A percentile compares a stretch with the other conserved stretches of the same genome.
phyloP scores from a whole-genome alignment of 1,140 invertebrate species.

The Meloidogyne hapla region DNA sequence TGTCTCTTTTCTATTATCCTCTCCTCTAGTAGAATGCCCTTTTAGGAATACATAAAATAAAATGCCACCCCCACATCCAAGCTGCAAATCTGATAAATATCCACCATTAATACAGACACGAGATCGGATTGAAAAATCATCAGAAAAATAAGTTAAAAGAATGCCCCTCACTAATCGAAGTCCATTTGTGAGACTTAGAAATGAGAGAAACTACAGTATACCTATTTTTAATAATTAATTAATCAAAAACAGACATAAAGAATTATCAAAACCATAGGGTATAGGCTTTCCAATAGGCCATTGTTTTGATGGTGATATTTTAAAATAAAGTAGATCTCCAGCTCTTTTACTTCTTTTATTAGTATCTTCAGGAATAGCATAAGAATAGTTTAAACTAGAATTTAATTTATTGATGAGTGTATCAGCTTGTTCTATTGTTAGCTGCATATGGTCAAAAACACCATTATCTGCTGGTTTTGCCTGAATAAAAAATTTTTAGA shows the following conservation, averaged over 20 bases:
- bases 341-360: background rate
- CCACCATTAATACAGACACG: too few species aligned
- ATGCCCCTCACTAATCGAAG: too few species aligned
- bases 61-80: too few species aligned
- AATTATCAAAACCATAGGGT: conserved; percentile 29
- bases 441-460: conserved; percentile 51
- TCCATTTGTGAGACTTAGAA: too few species aligned
- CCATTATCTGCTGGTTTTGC: conserved; percentile 44
- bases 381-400: background rate
- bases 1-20: too few species aligned
- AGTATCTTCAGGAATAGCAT: background rate
- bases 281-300: conserved; percentile 31
- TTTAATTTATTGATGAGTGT: conserved; percentile 18
- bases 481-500: background rate
- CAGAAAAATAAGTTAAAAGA: too few species aligned
- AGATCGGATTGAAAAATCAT: too few species aligned
- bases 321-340: conserved; percentile 25
- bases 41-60: too few species aligned
- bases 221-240: too few species aligned
- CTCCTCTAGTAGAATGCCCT: too few species aligned
- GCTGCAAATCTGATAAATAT: too few species aligned
- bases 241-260: conserved; percentile 12
- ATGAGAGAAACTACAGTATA: too few species aligned
- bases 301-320: conserved; percentile 15
- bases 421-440: conserved; percentile 41